Evolutionary conservation across 2,888 invertebrate genomes (phyloP), one percentile per base, ranked within the genome.

Genomic region (Muscina levida): DNA sequence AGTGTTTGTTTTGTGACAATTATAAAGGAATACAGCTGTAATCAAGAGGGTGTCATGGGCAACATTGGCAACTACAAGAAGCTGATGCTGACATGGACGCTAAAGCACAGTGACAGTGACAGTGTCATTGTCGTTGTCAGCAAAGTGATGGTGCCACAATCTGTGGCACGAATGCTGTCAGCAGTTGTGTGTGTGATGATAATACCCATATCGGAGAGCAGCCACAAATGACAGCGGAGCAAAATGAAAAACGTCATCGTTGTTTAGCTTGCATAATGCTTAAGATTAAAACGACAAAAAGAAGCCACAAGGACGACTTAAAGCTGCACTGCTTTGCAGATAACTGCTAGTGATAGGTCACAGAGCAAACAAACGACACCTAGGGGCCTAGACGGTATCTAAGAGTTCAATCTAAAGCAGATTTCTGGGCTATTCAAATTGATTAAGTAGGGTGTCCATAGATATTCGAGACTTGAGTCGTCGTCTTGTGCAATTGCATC

Each of bases 401-500:
- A n/a, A n/a, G n/a, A n/a, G n/a, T n/a, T n/a, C n/a, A n/a, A n/a
- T n/a, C n/a, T n/a, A n/a, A n/a, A n/a, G n/a, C n/a, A n/a, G n/a
- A n/a, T n/a, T n/a, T n/a, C n/a, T n/a, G n/a, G n/a, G n/a, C n/a
- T n/a, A n/a, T n/a, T n/a, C n/a, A n/a, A n/a, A n/a, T n/a, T n/a
- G n/a, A n/a, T n/a, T n/a, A n/a, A n/a, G n/a, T n/a, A n/a, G n/a
- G n/a, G n/a, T n/a, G n/a, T n/a, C n/a, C n/a, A n/a, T n/a, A n/a
- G n/a, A n/a, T n/a, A n/a, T n/a, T n/a, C n/a, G n/a, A n/a, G n/a
- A n/a, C n/a, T n/a, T n/a, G n/a, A n/a, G n/a, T n/a, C n/a, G n/a
- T n/a, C n/a, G n/a, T n/a, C n/a, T n/a, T 39, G 19, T 39, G 62
- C 62, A 62, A 62, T 39, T 62, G 62, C 62, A 62, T 62, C 37